Evolutionary conservation across 2,888 invertebrate genomes (phyloP), one percentile per base, ranked within the genome.

Genomic region (Phyllotreta cruciferae): DNA sequence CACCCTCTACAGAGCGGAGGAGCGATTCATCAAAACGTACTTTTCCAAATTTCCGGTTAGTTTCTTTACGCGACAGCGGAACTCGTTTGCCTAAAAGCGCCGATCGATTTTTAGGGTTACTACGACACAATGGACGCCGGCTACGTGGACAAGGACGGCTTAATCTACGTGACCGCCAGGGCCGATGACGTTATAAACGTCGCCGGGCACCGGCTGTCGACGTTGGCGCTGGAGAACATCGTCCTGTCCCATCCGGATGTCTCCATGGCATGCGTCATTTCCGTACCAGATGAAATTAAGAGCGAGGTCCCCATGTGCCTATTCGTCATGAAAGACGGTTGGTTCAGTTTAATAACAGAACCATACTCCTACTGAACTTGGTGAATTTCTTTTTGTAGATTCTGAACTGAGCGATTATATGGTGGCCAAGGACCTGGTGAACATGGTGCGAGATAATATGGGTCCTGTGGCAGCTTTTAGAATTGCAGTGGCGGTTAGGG

Each of bases 101-200:
- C 37, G 10, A 44, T 44, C 50, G 36, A 24, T 38, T 54, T n/a
- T 71, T 8, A 93, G 93, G 93, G 93, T 3, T 94, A 88, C 80
- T 94, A 97, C 77, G 96, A 96, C 76, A 96, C 96, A 0, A 96
- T 96, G 92, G 97, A 97, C 78, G 94, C 94, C 0, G 97, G 96
- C 0, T 93, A 91, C 80, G 85, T 88, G 61, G 94, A 94, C 75
- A 87, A 90, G 57, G 87, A 90, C 69, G 94, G 94, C 0, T 92
- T 92, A 60, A 85, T 97, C 1, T 94, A 90, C 81, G 94, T 97
- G 9, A 93, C 94, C 55, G 92, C 96, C 0, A 85, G 97, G 37
- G 94, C 93, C 64, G 97, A 97, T 82, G 97, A 97, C 80, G 92
- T 95, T 64, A 96, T 97, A 73, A 97, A 97, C 79, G 96, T 97